These are phyloP conservation scores for Spea multiplicata DNA, from an alignment of 2,113 vertebrate species.

Conservation along the genomic window DNA sequence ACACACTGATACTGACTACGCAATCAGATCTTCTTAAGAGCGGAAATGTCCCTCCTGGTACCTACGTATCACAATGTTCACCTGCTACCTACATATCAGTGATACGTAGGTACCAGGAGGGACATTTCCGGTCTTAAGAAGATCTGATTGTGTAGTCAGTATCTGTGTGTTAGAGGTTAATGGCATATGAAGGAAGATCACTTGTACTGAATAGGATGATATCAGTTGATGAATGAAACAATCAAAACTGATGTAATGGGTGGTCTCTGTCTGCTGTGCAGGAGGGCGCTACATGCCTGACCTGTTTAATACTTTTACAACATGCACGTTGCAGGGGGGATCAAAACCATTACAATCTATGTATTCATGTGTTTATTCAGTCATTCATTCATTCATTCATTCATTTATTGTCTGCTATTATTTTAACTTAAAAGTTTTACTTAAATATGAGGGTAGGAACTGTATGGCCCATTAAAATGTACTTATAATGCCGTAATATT, in stretches of 20 bases:
- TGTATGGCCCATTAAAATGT: too few relatives aligned
- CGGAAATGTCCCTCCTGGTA: slow-evolving; percentile 1
- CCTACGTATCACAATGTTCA: not conserved
- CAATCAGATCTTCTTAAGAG: slow-evolving; percentile 5
- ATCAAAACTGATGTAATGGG: not conserved
- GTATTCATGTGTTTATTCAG: too few relatives aligned
- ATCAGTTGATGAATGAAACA: not conserved
- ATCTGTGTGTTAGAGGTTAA: slow-evolving; percentile 13
- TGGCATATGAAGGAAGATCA: slow-evolving; percentile 10
- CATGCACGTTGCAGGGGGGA: too few relatives aligned
- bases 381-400: too few relatives aligned
- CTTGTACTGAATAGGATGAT: not conserved
- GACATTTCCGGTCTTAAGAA: not conserved
- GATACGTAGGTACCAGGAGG: not conserved
- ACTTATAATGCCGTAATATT: too few relatives aligned
- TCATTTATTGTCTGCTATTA: too few relatives aligned
- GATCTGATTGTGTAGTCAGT: slow-evolving; percentile 2
- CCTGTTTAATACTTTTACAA: not conserved
- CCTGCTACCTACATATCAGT: slow-evolving; percentile 7
- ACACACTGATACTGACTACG: not conserved
- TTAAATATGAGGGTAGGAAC: too few relatives aligned
- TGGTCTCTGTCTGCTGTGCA: not conserved
- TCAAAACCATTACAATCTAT: too few relatives aligned
- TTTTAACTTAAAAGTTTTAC: too few relatives aligned
- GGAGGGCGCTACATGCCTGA: not conserved